Percentiles rank a stretch among this genome's conserved stretches.
phyloP scores from a whole-genome alignment of 2,888 invertebrate genomes.

The Podabrus alpinus region DNA sequence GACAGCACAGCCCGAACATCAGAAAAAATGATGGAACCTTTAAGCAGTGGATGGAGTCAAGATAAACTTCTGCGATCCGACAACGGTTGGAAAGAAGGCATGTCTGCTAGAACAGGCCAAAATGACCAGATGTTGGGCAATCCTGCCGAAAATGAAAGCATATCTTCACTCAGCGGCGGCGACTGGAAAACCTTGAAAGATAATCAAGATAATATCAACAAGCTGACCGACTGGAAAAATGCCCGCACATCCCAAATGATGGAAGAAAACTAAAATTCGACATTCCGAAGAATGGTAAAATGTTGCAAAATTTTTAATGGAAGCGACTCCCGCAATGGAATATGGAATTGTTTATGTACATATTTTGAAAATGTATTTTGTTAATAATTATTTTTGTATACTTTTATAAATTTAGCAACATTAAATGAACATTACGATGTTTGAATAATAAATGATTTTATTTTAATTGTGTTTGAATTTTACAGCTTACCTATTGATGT shows the following conservation, averaged over 20 bases:
- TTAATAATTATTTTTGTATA: slow-evolving; percentile 29
- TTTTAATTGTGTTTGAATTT: not conserved
- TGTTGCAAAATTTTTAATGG: not conserved
- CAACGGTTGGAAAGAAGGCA: slow-evolving; percentile 13
- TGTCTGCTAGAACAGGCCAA: not conserved
- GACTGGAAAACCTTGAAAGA: not conserved
- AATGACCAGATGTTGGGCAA: not conserved
- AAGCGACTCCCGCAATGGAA: not conserved
- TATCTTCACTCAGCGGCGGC: not conserved
- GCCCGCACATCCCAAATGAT: not conserved
- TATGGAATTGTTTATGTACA: slow-evolving; percentile 1
- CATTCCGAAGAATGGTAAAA: not conserved
- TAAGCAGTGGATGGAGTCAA: slow-evolving; percentile 7
- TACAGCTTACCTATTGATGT: slow-evolving; percentile 20
- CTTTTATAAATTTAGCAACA: slow-evolving; percentile 25
- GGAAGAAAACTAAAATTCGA: not conserved
- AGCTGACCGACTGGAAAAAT: not conserved
- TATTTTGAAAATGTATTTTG: not conserved
- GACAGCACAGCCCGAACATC: not conserved
- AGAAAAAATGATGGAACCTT: not conserved
- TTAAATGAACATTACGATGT: slow-evolving; percentile 32
- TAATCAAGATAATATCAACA: not conserved
- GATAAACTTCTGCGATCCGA: not conserved
- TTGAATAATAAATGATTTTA: slow-evolving; percentile 5
- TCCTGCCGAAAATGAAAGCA: not conserved